Percentiles rank a stretch among this genome's conserved stretches.
Conservation (phyloP, 2,888 invertebrate genomes). For the Biston stratarius region DNA sequence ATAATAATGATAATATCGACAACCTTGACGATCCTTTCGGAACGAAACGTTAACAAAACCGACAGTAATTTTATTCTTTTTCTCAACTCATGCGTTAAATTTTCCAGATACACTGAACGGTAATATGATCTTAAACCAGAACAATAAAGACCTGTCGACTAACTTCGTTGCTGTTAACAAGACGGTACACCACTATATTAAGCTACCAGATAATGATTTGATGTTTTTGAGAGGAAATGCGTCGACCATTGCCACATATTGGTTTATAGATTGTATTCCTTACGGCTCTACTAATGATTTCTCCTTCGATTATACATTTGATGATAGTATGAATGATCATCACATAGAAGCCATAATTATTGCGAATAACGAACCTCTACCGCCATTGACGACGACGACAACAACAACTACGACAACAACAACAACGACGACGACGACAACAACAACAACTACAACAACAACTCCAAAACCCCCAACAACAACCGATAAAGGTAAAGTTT, state of each 20-base stretch:
- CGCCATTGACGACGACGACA: slow-evolving; percentile 80
- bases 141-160: slow-evolving; percentile 82
- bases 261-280: slow-evolving; percentile 93
- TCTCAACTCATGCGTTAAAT: slow-evolving; percentile 25
- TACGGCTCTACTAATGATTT: slow-evolving; percentile 88
- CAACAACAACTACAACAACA: slow-evolving; percentile 68
- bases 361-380: slow-evolving; percentile 88
- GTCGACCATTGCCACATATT: slow-evolving; percentile 87
- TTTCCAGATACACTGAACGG: slow-evolving; percentile 89
- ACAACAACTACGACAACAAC: slow-evolving; percentile 77
- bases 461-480: slow-evolving; percentile 72
- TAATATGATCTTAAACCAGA: slow-evolving; percentile 88
- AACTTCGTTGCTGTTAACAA: slow-evolving; percentile 88
- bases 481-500: slow-evolving; percentile 42
- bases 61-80: slow-evolving; percentile 11
- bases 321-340: slow-evolving; percentile 86
- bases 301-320: slow-evolving; percentile 88
- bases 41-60: slow-evolving; percentile 8
- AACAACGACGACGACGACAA: slow-evolving; percentile 71
- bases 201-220: slow-evolving; percentile 87
- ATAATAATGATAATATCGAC: slow-evolving; percentile 13
- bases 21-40: slow-evolving; percentile 21
- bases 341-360: slow-evolving; percentile 90
- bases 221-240: slow-evolving; percentile 83
- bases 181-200: slow-evolving; percentile 86